Base-by-base conservation (phyloP, 2,113 vertebrate genomes). In the Cryptotis parvus region DNA sequence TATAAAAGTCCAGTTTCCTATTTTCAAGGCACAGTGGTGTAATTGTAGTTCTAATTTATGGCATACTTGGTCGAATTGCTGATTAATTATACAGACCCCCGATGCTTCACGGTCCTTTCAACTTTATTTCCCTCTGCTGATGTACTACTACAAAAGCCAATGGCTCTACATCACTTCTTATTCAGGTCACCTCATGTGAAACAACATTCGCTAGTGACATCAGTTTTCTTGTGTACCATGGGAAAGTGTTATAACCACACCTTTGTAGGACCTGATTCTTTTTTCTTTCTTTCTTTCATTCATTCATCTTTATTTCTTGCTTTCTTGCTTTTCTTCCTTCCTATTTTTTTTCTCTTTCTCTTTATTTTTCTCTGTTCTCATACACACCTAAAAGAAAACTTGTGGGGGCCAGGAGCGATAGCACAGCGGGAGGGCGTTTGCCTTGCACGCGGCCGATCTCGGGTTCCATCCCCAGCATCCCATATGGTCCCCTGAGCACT, bases 31-130 rank as follows among this genome's bases (percentile, higher is more conserved):
- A 81, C 84, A 91, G 75, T 84, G 91, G 74, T 70, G 29, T 94
- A 96, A 94, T 85, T 86, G 49, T 61, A 74, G 76, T 76, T 92
- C 90, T 90, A 79, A 91, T 85, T 79, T 82, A 75, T 61, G 81
- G 87, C 87, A 52, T 84, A 91, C 77, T 87, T 91, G 61, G 39
- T 79, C 72, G 82, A 92, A 43, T 78, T 91, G 33, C 95, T 92
- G 89, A 90, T 95, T 96, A 94, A 93, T 89, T 94, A 93, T 88
- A 79, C 95, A 95, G 84, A 84, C 87, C 92, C 93, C 91, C 74
- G 91, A 94, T 89, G 87, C 76, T 94, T 89, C 1, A 7, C 92
- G 78, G 92, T 91, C 91, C 78, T 89, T 95, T 85, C 81, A 90
- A 85, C 55, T 96, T 88, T 90, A 33, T 81, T 65, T 89, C 92